Base-by-base conservation (phyloP, 2,797 vertebrate species). In the Parauchenoglanis punctatus region DNA sequence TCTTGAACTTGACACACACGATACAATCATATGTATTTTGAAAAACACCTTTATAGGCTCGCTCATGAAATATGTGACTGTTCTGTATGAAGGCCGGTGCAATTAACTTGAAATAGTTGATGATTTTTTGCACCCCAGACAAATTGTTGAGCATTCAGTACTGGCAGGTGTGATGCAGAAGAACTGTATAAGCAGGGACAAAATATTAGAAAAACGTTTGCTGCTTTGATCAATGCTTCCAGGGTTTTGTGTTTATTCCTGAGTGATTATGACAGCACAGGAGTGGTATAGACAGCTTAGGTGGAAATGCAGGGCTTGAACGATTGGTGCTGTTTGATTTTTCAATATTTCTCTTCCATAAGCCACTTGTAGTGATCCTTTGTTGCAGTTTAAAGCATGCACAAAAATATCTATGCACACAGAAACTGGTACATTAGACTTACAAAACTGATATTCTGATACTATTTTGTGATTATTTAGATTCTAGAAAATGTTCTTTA, bases 321-420 rank as follows among this genome's bases (percentile, higher is more conserved):
- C 18, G 49, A 63, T 65, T 80, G 88, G 35, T 49, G 52, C 75
- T 88, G 88, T 92, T 93, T 93, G 90, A 93, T 93, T 95, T 92
- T 89, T 85, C 91, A 88, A 90, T 70, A n/a, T 93, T 91, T 91
- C 84, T 88, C 87, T 89, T 81, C 89, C 86, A 85, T 72, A 81
- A 92, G 85, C 91, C 87, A 88, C 89, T 89, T 90, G 87, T 65
- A 90, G 20, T 63, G 40, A 28, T 46, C 23, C 2, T 28, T 78
- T 17, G 17, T 31, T 68, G 85, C 4, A 65, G 65, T 44, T 65
- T 44, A 17, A 63, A 67, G 15, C 23, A 68, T 44, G 70, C 70
- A 72, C 67, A 23, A 20, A 72, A 44, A 58, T 28, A 61, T 44
- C 49, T n/a, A 58, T 31, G 44, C 7, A 23, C 67, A 61, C 25